phyloP scores from a whole-genome alignment of 2,888 invertebrate species.

The Trichopoda pennipes region DNA sequence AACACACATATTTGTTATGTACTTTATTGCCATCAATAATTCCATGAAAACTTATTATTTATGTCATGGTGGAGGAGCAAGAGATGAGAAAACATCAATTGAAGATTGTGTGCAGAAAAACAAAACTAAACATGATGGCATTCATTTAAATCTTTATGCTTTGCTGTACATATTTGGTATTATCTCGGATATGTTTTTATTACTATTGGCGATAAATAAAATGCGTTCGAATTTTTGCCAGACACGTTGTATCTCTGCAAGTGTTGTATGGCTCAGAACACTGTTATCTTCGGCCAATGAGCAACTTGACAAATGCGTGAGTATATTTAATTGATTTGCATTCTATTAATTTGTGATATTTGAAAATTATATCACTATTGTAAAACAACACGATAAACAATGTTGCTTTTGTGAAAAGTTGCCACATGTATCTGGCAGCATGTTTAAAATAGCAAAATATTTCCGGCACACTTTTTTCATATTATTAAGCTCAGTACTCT shows the following conservation, averaged over 20 bases:
- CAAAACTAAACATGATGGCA: not conserved
- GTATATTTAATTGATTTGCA: not conserved
- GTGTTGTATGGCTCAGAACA: slow-evolving; percentile 37
- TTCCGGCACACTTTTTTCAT: too few relatives aligned
- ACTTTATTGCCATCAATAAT: slow-evolving; percentile 70
- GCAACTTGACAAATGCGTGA: slow-evolving; percentile 45
- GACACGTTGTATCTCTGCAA: slow-evolving; percentile 39
- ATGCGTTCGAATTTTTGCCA: slow-evolving; percentile 54
- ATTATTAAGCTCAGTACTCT: too few relatives aligned
- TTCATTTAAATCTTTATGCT: slow-evolving; percentile 56
- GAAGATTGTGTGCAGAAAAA: not conserved
- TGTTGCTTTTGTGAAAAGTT: too few relatives aligned
- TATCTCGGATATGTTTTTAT: slow-evolving; percentile 68
- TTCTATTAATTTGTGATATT: not conserved
- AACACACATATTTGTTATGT: slow-evolving; percentile 74
- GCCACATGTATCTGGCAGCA: too few relatives aligned
- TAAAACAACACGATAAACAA: too few relatives aligned
- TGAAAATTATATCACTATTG: too few relatives aligned
- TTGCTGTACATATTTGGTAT: slow-evolving; percentile 49
- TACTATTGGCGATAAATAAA: slow-evolving; percentile 62
- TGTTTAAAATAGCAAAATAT: too few relatives aligned
- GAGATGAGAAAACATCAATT: not conserved
- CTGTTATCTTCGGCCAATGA: slow-evolving; percentile 50
- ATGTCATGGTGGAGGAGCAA: not conserved
- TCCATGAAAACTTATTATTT: slow-evolving; percentile 46